A percentile compares a stretch with the other conserved stretches of the same genome.
Evolutionary conservation across 2,888 invertebrate species (phyloP).

Genomic region (Yponomeuta cagnagella): DNA sequence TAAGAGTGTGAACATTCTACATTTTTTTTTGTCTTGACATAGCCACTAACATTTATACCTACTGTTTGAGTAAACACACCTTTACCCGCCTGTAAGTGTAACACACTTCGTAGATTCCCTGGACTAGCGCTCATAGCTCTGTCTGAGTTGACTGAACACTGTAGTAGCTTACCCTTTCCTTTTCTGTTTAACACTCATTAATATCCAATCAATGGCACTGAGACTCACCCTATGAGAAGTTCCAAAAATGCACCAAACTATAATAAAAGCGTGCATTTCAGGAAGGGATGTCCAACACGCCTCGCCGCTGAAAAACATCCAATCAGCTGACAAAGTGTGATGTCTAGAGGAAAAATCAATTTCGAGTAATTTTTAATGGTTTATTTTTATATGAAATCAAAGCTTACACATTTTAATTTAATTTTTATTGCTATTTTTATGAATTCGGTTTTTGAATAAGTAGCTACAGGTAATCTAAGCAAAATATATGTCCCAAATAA

Average conservation of each 20-base stretch:
- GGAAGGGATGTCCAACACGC: conserved; percentile 56
- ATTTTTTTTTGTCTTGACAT: no score
- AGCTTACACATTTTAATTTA: conserved; percentile 12
- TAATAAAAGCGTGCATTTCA: conserved; percentile 37
- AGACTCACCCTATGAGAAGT: background rate
- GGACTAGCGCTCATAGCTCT: no score
- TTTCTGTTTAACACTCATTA: background rate
- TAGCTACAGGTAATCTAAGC: background rate
- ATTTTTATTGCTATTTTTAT: conserved; percentile 33
- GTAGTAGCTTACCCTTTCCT: background rate
- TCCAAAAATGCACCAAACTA: background rate
- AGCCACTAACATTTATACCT: no score
- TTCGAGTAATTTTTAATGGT: background rate
- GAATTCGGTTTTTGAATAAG: conserved; percentile 18
- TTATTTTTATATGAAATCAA: background rate
- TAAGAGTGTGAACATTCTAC: no score
- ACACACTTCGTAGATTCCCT: no score
- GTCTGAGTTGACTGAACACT: background rate
- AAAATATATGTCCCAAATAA: conserved; percentile 11
- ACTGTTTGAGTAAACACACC: no score
- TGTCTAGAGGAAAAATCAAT: background rate
- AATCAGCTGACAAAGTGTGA: background rate
- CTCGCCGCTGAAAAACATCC: conserved; percentile 38
- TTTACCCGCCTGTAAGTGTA: no score
- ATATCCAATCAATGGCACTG: background rate